Percentiles rank a stretch among this genome's conserved stretches.
These are phyloP conservation scores for Serinus canaria DNA, from an alignment of 2,113 vertebrate genomes.

Conservation along the genomic window DNA sequence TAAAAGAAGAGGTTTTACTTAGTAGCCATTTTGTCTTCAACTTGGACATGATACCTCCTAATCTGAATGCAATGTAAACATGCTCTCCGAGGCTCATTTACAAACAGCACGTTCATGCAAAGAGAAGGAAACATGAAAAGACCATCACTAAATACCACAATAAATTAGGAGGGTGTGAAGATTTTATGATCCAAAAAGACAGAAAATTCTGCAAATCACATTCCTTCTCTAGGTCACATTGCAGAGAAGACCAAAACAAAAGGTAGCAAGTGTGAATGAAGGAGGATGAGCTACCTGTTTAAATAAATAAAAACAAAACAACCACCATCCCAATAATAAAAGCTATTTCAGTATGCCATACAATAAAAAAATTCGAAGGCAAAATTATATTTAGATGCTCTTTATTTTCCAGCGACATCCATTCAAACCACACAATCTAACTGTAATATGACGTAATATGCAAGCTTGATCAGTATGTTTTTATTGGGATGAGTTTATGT, in stretches of 20 bases:
- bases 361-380: not conserved
- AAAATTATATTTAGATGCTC: not conserved
- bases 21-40: constrained; percentile 75
- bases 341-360: not conserved
- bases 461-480: constrained; percentile 27
- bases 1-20: constrained; percentile 43
- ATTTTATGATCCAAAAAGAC: not conserved
- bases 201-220: constrained; percentile 14
- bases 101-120: not conserved
- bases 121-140: not conserved
- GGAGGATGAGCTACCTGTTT: not conserved
- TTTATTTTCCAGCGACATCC: not conserved
- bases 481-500: not conserved
- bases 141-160: not conserved
- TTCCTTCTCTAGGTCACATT: constrained; percentile 35
- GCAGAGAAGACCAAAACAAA: constrained; percentile 61
- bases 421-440: not conserved
- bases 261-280: constrained; percentile 9
- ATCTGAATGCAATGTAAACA: constrained; percentile 63
- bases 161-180: not conserved
- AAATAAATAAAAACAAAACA: not conserved
- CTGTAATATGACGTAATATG: constrained; percentile 26
- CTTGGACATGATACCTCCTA: constrained; percentile 59
- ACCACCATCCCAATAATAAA: not conserved
- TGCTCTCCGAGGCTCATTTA: constrained; percentile 19